Evolutionary conservation across 2,797 vertebrate genomes (phyloP).

Genomic region (Urocyon cinereoargenteus): DNA sequence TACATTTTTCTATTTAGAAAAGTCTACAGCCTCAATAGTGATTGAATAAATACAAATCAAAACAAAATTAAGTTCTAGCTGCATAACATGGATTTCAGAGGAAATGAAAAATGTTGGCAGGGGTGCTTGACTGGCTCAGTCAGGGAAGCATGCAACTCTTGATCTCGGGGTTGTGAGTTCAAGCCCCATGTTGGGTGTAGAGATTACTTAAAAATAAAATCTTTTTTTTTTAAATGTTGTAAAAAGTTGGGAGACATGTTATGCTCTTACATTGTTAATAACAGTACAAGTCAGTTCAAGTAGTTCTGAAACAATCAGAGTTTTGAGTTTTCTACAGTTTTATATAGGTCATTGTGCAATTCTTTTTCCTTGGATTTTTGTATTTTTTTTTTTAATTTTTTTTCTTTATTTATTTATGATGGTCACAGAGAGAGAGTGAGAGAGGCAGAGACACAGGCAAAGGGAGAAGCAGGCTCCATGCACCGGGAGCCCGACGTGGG

Average conservation of each 20-base stretch:
- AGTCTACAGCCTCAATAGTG: background rate
- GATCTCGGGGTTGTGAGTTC: background rate
- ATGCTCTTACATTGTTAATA: background rate
- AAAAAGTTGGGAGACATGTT: background rate
- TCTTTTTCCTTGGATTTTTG: background rate
- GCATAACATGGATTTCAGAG: background rate
- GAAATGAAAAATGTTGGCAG: background rate
- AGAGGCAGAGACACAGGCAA: too few relatives aligned
- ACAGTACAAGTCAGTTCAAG: background rate
- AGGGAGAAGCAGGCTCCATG: too few relatives aligned
- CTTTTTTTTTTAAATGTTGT: background rate
- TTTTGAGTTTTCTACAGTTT: background rate
- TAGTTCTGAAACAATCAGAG: background rate
- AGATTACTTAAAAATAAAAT: background rate
- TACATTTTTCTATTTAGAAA: background rate
- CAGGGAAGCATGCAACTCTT: background rate
- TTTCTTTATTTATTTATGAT: too few relatives aligned
- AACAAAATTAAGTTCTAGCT: background rate
- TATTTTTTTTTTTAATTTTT: too few relatives aligned
- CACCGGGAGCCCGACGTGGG: too few relatives aligned
- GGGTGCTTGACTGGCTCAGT: too few relatives aligned
- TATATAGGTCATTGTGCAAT: background rate
- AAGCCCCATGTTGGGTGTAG: background rate
- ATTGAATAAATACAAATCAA: background rate
- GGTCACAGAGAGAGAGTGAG: too few relatives aligned